phyloP scores from a whole-genome alignment of 2,888 invertebrate species.

The Ectobius pallidus region DNA sequence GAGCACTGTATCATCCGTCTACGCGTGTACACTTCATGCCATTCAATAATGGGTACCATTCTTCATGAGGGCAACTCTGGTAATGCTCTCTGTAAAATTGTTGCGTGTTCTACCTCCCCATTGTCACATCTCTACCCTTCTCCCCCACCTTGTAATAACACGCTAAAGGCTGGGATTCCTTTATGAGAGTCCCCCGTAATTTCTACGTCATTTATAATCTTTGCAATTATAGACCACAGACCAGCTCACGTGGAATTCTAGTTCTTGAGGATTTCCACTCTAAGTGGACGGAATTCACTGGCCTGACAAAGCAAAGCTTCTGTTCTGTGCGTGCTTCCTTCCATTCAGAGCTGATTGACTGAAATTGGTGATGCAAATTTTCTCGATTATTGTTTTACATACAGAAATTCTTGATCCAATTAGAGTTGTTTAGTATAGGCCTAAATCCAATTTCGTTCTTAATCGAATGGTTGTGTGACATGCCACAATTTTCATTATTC shows the following conservation, averaged over 20 bases:
- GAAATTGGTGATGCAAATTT: not conserved
- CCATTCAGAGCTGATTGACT: not conserved
- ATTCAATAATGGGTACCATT: not conserved
- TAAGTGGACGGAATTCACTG: conserved; percentile 1
- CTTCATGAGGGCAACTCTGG: not conserved
- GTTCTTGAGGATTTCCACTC: not conserved
- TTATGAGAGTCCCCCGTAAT: not conserved
- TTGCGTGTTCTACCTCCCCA: not conserved
- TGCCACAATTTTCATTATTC: no score
- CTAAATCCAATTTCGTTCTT: no score
- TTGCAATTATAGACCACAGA: conserved; percentile 7
- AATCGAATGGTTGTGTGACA: no score
- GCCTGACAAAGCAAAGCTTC: not conserved
- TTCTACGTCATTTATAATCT: conserved; percentile 13
- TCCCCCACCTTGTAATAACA: not conserved
- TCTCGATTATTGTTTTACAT: not conserved
- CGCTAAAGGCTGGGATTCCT: conserved; percentile 9
- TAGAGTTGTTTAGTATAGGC: no score
- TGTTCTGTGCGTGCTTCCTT: not conserved
- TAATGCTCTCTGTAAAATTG: not conserved
- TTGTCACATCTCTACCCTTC: no score
- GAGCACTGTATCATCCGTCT: not conserved
- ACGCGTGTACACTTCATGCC: not conserved
- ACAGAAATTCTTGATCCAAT: not conserved
- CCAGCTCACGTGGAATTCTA: not conserved